phyloP scores from a whole-genome alignment of 30 jellyfish, hydroid and myxozoan species.

The Turritopsis rubra region DNA sequence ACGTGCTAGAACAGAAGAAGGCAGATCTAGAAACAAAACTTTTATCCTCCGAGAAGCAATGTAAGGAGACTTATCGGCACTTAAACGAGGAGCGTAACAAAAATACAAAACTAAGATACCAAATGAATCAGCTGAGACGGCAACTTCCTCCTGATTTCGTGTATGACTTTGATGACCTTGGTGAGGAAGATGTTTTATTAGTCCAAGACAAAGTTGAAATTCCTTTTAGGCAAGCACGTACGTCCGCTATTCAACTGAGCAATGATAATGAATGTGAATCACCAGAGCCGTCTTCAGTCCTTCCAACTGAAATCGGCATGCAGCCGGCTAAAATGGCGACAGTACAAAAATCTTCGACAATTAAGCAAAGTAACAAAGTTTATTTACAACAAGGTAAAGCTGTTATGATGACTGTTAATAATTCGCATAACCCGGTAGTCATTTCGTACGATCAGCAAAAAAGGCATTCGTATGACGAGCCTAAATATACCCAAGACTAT shows the following conservation, averaged over 20 bases:
- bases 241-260: slow-evolving; percentile 33
- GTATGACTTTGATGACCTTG: slow-evolving; percentile 50
- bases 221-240: slow-evolving; percentile 27
- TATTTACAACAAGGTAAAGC: slow-evolving; percentile 8
- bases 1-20: slow-evolving; percentile 46
- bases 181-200: slow-evolving; percentile 58
- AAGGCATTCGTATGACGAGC: slow-evolving; percentile 33
- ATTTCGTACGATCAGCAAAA: slow-evolving; percentile 5
- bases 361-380: slow-evolving; percentile 7
- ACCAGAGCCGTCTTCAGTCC: slow-evolving; percentile 14
- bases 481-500: neutral
- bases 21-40: slow-evolving; percentile 50
- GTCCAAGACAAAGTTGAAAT: slow-evolving; percentile 34
- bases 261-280: slow-evolving; percentile 16
- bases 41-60: slow-evolving; percentile 43
- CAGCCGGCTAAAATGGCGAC: slow-evolving; percentile 32
- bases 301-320: slow-evolving; percentile 15
- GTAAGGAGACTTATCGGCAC: slow-evolving; percentile 61
- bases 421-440: neutral
- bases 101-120: slow-evolving; percentile 40
- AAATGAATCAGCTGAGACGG: slow-evolving; percentile 48
- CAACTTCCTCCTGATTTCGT: slow-evolving; percentile 42
- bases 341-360: slow-evolving; percentile 21
- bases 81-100: slow-evolving; percentile 51
- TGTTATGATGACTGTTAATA: neutral